phyloP scores from a whole-genome alignment of 2,797 vertebrate species.

The Odontamblyopus rebecca region DNA sequence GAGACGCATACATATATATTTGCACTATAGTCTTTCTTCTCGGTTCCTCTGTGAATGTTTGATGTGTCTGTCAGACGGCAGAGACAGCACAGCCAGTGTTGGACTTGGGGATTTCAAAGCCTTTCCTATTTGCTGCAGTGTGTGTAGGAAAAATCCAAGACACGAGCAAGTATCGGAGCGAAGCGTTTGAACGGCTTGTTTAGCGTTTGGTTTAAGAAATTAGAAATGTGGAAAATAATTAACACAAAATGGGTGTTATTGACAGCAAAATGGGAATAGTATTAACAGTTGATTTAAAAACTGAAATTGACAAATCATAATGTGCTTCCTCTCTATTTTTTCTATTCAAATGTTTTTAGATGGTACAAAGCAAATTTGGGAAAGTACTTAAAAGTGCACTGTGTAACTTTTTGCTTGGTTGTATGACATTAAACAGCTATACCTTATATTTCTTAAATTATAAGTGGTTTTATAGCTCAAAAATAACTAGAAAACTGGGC shows the following conservation, averaged over 20 bases:
- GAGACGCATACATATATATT: background rate
- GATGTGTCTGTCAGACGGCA: slow-evolving; percentile 10
- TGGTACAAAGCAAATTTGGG: no score
- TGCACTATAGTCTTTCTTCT: slow-evolving; percentile 6
- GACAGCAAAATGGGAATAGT: no score
- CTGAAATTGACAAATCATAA: background rate
- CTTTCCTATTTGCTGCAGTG: slow-evolving; percentile 22
- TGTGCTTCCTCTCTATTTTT: no score
- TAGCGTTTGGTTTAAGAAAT: background rate
- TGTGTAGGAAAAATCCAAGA: slow-evolving; percentile 15
- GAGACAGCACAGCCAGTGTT: slow-evolving; percentile 16
- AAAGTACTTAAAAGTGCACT: no score
- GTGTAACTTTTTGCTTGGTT: no score
- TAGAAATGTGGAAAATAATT: background rate
- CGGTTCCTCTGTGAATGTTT: background rate
- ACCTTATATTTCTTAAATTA: no score
- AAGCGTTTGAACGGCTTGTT: slow-evolving; percentile 21
- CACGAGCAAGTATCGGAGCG: slow-evolving; percentile 12
- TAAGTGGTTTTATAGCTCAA: no score
- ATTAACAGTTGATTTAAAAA: background rate
- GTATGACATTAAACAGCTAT: no score
- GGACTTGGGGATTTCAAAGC: slow-evolving; percentile 23
- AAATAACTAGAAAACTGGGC: no score
- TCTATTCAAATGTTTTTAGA: no score
- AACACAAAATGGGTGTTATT: no score